Evolutionary conservation across 2,797 vertebrate species (phyloP), one percentile per base, ranked within the genome.

Genomic region (Liasis olivaceus): DNA sequence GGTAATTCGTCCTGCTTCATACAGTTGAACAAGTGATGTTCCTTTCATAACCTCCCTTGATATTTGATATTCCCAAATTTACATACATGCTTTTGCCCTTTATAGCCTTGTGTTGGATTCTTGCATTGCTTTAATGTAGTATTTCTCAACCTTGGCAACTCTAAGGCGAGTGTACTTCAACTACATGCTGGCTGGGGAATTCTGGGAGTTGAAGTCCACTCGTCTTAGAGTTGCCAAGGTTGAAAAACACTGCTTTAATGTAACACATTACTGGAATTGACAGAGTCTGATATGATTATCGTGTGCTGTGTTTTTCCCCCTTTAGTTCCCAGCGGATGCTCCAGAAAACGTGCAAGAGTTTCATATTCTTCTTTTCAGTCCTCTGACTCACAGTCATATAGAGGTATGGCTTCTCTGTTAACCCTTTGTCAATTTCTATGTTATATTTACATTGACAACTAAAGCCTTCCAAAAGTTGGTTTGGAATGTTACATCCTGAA

Each of bases 301-400:
- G 0, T 92, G 1, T 92, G 0, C 90, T 95, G 15, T 81, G 93
- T 85, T 66, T 81, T 28, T 7, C 24, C 24, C 64, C 92, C 89
- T 95, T 11, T 94, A 98, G 98, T 96, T 93, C 88, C 94, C 66
- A 90, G 90, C 89, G 93, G 84, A 42, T 95, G 93, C 92, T 96
- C 96, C 66, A 97, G 96, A 94, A 98, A 98, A 93, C 97, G 96
- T 58, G n/a, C 93, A 66, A 96, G 97, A 26, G 97, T 98, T 89
- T 98, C 97, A 36, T 98, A 97, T 94, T 97, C 97, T 85, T 96
- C 96, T 85, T 97, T 96, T 24, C 92, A 96, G 69, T 95, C 95
- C 77, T 95, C 95, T 94, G 93, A 93, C 88, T 93, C 89, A 42
- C 91, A 92, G 11, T 77, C 91, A 86, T 20, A 91, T 58, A 89